These are phyloP conservation scores for Achatina immaculata DNA, from an alignment of 1,140 invertebrate genomes.

Conservation along the genomic window DNA sequence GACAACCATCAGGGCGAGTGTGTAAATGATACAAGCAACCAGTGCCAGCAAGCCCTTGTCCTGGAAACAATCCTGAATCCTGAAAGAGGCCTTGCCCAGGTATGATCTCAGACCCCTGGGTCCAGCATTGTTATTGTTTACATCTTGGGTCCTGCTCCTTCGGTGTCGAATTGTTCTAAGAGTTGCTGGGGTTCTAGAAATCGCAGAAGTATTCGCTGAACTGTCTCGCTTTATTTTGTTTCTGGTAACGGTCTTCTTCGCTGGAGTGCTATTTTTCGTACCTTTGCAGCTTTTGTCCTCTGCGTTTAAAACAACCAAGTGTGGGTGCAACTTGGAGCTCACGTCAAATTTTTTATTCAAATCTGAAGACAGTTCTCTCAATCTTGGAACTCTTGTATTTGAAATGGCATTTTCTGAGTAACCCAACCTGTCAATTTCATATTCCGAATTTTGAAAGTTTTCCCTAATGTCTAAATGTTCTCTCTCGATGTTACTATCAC, in stretches of 20 bases:
- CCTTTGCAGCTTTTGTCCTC: too few species aligned
- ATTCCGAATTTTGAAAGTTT: not conserved
- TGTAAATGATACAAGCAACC: constrained; percentile 19
- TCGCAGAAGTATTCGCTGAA: too few species aligned
- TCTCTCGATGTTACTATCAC: too few species aligned
- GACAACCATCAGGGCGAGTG: constrained; percentile 9
- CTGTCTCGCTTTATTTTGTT: too few species aligned
- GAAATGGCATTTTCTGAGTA: not conserved
- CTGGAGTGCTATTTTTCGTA: too few species aligned
- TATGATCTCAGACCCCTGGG: not conserved
- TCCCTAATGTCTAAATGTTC: too few species aligned
- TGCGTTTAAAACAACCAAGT: not conserved
- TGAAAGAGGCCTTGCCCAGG: not conserved
- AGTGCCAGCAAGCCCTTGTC: not conserved
- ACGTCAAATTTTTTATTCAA: not conserved
- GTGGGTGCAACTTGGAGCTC: not conserved
- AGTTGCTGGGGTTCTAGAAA: too few species aligned
- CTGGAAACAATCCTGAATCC: constrained; percentile 14
- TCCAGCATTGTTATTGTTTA: constrained; percentile 1
- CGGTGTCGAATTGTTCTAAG: not conserved
- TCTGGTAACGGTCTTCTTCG: too few species aligned
- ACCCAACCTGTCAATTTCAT: not conserved
- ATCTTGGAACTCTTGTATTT: not conserved
- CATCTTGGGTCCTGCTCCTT: not conserved
- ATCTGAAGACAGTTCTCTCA: not conserved